These are phyloP conservation scores for Salvator merianae DNA, from an alignment of 2,113 vertebrate species.

Conservation along the genomic window DNA sequence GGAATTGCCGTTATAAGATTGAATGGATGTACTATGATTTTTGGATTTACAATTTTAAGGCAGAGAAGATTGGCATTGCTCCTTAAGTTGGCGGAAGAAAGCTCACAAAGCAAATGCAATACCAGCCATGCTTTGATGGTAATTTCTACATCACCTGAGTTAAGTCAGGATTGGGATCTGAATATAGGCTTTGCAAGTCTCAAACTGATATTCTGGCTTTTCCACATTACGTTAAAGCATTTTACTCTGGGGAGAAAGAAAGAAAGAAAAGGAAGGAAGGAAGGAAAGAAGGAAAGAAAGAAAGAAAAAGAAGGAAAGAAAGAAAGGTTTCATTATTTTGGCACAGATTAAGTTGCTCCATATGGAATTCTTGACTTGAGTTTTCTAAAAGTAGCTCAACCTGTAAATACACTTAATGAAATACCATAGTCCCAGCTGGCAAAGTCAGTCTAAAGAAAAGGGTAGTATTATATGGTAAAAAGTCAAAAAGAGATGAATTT, in stretches of 20 bases:
- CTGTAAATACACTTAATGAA: constrained; percentile 55
- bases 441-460: constrained; percentile 35
- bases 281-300: not conserved
- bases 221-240: not conserved
- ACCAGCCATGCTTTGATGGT: not conserved
- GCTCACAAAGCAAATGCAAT: not conserved
- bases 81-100: not conserved
- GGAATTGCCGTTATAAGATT: too few species aligned
- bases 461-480: not conserved
- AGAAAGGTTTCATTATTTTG: constrained; percentile 40
- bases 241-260: too few species aligned
- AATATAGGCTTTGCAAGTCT: constrained; percentile 27
- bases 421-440: constrained; percentile 36
- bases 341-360: constrained; percentile 48
- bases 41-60: not conserved
- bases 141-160: not conserved
- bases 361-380: constrained; percentile 41
- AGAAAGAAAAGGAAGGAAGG: constrained; percentile 33
- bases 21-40: too few species aligned
- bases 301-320: constrained; percentile 25
- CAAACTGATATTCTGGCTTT: not conserved
- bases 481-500: constrained; percentile 2
- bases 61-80: not conserved
- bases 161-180: constrained; percentile 23
- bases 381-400: constrained; percentile 58